Evolutionary conservation across 1,140 invertebrate species (phyloP).

Genomic region (Lepidurus apus): DNA sequence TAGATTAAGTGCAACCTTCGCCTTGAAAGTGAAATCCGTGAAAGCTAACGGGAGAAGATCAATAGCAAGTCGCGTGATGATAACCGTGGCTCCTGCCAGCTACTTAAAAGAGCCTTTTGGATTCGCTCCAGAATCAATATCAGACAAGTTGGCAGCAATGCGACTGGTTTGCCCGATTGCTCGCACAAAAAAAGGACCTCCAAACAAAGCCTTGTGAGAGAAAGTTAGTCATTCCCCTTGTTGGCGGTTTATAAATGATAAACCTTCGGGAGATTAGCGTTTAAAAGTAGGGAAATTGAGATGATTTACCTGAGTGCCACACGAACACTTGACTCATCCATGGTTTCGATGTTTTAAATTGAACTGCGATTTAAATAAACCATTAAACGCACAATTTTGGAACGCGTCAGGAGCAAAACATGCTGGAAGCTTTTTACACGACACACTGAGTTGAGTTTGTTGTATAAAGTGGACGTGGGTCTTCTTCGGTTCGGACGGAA

Average conservation of each 20-base stretch:
- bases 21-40: neutral
- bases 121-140: conserved; percentile 5
- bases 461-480: too few species aligned
- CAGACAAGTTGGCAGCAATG: conserved; percentile 12
- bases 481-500: too few species aligned
- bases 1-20: neutral
- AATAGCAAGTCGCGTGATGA: neutral
- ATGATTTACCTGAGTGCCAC: neutral
- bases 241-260: too few species aligned
- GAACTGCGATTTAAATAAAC: neutral
- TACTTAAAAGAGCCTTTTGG: neutral
- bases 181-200: too few species aligned
- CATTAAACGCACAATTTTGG: too few species aligned
- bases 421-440: too few species aligned
- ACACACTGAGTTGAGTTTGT: too few species aligned
- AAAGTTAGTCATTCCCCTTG: too few species aligned
- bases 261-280: too few species aligned
- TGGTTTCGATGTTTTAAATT: neutral
- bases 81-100: neutral
- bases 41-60: neutral
- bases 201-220: too few species aligned
- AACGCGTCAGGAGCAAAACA: too few species aligned
- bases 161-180: neutral
- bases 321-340: conserved; percentile 14
- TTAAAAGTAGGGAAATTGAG: neutral